Evolutionary conservation across 2,797 vertebrate species (phyloP).

Genomic region (Myripristis murdjan): DNA sequence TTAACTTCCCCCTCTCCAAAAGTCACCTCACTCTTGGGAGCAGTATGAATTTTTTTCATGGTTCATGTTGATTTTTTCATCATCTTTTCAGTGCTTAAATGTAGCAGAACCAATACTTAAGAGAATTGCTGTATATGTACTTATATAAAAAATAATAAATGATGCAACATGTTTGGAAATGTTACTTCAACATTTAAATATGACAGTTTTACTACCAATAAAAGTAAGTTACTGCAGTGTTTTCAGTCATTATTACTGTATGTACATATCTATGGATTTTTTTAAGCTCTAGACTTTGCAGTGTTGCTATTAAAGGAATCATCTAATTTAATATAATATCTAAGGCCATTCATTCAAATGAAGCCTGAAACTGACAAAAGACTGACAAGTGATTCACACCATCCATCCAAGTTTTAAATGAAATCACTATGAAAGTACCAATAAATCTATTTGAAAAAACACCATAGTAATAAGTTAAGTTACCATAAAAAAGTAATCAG

Average conservation of each 20-base stretch:
- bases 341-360: background rate
- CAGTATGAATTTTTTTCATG: conserved; percentile 16
- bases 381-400: no score
- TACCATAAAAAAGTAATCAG: background rate
- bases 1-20: conserved; percentile 32
- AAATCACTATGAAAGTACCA: no score
- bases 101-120: conserved; percentile 16
- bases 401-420: no score
- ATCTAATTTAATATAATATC: no score
- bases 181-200: conserved; percentile 11
- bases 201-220: background rate
- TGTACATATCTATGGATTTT: no score
- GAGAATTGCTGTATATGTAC: background rate
- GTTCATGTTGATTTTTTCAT: background rate
- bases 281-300: background rate
- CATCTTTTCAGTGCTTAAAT: conserved; percentile 5
- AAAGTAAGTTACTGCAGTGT: background rate
- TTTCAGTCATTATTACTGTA: no score
- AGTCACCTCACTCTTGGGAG: conserved; percentile 20
- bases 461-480: background rate
- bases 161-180: background rate
- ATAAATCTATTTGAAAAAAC: background rate
- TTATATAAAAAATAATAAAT: background rate
- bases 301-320: background rate
- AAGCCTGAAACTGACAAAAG: no score